Evolutionary conservation across 2,888 invertebrate species (phyloP).

Genomic region (Venusia cambrica): DNA sequence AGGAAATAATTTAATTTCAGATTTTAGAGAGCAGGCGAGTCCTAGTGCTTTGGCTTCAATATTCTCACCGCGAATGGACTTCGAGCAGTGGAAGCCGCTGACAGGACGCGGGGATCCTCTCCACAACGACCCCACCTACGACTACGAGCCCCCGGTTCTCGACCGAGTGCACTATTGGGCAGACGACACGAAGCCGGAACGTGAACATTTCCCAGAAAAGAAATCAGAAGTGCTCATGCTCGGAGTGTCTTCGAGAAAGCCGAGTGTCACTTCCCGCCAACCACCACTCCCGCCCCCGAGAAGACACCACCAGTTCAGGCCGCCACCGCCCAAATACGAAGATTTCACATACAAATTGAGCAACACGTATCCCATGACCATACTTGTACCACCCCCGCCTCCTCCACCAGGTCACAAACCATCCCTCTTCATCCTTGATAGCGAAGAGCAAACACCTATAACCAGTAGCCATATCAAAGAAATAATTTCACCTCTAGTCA

Average conservation of each 20-base stretch:
- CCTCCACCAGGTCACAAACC: slow-evolving; percentile 69
- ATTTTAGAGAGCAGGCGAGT: slow-evolving; percentile 42
- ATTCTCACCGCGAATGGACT: slow-evolving; percentile 89
- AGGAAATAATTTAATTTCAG: slow-evolving; percentile 43
- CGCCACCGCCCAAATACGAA: slow-evolving; percentile 63
- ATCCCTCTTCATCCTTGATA: slow-evolving; percentile 51
- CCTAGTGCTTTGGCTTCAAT: slow-evolving; percentile 57
- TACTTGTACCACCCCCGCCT: slow-evolving; percentile 85
- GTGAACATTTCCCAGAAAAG: slow-evolving; percentile 75
- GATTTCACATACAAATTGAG: slow-evolving; percentile 74
- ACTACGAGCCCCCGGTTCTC: slow-evolving; percentile 90
- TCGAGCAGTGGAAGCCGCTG: slow-evolving; percentile 90
- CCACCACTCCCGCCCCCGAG: slow-evolving; percentile 49
- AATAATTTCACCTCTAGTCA: slow-evolving; percentile 39
- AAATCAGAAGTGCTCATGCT: slow-evolving; percentile 86
- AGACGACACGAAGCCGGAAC: slow-evolving; percentile 82
- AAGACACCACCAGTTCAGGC: slow-evolving; percentile 43
- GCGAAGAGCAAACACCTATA: slow-evolving; percentile 44
- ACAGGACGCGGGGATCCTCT: slow-evolving; percentile 90
- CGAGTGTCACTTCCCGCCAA: slow-evolving; percentile 78
- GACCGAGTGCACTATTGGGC: slow-evolving; percentile 91
- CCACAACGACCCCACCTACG: slow-evolving; percentile 92
- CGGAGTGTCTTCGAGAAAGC: slow-evolving; percentile 85
- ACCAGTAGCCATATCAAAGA: slow-evolving; percentile 39
- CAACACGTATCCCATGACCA: slow-evolving; percentile 83